phyloP scores from a whole-genome alignment of 2,888 invertebrate genomes.

The Dioctria linearis region DNA sequence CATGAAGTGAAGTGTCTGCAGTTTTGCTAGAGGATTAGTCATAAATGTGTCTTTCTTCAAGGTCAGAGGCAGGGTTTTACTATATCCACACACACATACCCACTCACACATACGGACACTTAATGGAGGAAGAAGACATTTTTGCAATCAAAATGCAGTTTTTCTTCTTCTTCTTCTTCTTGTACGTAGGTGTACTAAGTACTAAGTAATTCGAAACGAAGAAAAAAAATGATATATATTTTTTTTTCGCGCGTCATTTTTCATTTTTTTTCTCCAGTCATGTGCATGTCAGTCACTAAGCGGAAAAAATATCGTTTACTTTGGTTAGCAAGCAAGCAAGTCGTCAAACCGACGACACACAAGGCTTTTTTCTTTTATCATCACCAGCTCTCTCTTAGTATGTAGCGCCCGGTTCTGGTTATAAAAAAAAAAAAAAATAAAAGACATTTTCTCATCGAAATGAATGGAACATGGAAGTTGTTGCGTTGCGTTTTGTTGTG shows the following conservation, averaged over 20 bases:
- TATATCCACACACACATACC: not conserved
- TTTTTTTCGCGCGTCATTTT: not conserved
- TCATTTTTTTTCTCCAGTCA: not conserved
- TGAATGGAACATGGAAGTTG: conserved; percentile 25
- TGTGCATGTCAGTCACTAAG: not conserved
- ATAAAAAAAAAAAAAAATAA: not conserved
- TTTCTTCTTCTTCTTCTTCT: not conserved
- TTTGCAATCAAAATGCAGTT: conserved; percentile 19
- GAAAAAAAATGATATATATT: no score
- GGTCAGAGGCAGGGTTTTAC: conserved; percentile 21
- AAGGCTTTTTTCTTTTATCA: not conserved
- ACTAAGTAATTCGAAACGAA: conserved; percentile 1
- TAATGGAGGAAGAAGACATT: conserved; percentile 20
- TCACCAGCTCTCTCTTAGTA: no score
- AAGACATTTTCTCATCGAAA: not conserved
- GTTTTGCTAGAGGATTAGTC: conserved; percentile 25
- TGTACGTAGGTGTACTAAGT: not conserved
- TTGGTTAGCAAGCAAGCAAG: not conserved
- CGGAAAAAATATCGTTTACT: conserved; percentile 25
- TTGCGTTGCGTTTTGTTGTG: no score
- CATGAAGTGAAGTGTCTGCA: conserved; percentile 41
- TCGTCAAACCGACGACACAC: not conserved
- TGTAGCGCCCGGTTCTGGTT: not conserved
- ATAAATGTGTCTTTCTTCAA: conserved; percentile 31
- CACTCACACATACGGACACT: not conserved